phyloP scores from a whole-genome alignment of 2,113 vertebrate genomes.

The Vidua chalybeata region DNA sequence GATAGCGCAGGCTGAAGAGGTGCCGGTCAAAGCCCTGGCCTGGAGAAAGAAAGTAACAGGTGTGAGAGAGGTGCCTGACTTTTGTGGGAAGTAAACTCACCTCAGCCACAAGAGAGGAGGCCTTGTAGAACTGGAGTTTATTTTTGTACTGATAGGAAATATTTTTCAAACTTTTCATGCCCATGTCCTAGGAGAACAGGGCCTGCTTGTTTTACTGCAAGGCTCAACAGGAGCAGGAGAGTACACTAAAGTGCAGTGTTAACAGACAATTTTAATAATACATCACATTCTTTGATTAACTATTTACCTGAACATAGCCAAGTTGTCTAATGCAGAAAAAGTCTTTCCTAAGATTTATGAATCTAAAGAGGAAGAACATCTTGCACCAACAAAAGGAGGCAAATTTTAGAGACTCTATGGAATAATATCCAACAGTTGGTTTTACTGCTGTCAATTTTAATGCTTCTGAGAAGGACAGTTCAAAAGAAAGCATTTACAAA shows the following conservation, averaged over 20 bases:
- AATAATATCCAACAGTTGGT: background rate
- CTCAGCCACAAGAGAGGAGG: background rate
- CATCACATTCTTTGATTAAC: background rate
- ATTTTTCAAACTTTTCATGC: background rate
- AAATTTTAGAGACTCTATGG: background rate
- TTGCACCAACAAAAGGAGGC: background rate
- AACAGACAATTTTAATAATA: background rate
- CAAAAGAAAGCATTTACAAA: background rate
- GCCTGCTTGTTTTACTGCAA: background rate
- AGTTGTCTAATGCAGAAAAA: background rate
- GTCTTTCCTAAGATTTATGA: background rate
- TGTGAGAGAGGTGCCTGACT: background rate
- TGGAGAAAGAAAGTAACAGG: constrained; percentile 55
- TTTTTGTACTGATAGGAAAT: background rate
- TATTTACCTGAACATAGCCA: background rate
- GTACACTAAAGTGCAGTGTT: background rate
- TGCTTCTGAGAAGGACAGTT: background rate
- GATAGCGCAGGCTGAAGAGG: constrained; percentile 84
- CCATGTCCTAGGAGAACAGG: accelerated
- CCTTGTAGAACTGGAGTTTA: background rate
- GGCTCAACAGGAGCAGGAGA: background rate
- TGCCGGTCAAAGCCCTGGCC: constrained; percentile 97
- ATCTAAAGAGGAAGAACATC: background rate
- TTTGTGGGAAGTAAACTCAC: background rate
- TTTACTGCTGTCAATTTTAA: background rate